phyloP scores from a whole-genome alignment of 2,113 vertebrate species.

The Corydoras maculifer region DNA sequence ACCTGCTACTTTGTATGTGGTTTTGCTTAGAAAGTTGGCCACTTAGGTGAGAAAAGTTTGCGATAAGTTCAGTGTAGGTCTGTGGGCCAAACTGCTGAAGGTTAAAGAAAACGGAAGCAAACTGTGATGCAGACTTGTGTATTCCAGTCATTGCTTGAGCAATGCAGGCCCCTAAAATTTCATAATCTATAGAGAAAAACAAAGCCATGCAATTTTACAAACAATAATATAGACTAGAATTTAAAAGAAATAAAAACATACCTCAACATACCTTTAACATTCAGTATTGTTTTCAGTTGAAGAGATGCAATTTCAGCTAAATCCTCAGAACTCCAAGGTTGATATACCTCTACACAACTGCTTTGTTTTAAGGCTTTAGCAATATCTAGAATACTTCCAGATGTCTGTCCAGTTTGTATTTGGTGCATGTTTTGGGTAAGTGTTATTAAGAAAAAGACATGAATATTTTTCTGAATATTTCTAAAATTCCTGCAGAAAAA shows the following conservation, averaged over 20 bases:
- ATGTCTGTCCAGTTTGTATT: slow-evolving; percentile 4
- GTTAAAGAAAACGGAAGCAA: slow-evolving; percentile 52
- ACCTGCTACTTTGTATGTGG: slow-evolving; percentile 54
- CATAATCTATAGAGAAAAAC: slow-evolving; percentile 35
- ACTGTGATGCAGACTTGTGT: slow-evolving; percentile 63
- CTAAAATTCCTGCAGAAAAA: slow-evolving; percentile 50
- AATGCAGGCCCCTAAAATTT: slow-evolving; percentile 38
- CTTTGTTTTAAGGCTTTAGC: slow-evolving; percentile 56
- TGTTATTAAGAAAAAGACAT: slow-evolving; percentile 71
- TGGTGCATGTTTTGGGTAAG: neutral
- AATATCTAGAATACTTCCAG: slow-evolving; percentile 37
- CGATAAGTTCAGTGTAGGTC: slow-evolving; percentile 66
- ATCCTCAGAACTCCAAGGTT: slow-evolving; percentile 63
- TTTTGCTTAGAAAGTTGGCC: slow-evolving; percentile 44
- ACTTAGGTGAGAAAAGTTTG: slow-evolving; percentile 54
- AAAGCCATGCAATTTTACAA: neutral
- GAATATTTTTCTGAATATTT: slow-evolving; percentile 64
- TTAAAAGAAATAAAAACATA: neutral
- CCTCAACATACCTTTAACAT: slow-evolving; percentile 15
- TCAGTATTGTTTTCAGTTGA: slow-evolving; percentile 47
- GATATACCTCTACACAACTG: slow-evolving; percentile 66
- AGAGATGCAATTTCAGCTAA: slow-evolving; percentile 57
- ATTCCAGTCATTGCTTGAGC: slow-evolving; percentile 66
- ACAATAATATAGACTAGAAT: neutral
- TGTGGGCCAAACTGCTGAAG: slow-evolving; percentile 62